These are phyloP conservation scores for Cotesia vestalis DNA, from an alignment of 1,140 invertebrate genomes.

Conservation along the genomic window DNA sequence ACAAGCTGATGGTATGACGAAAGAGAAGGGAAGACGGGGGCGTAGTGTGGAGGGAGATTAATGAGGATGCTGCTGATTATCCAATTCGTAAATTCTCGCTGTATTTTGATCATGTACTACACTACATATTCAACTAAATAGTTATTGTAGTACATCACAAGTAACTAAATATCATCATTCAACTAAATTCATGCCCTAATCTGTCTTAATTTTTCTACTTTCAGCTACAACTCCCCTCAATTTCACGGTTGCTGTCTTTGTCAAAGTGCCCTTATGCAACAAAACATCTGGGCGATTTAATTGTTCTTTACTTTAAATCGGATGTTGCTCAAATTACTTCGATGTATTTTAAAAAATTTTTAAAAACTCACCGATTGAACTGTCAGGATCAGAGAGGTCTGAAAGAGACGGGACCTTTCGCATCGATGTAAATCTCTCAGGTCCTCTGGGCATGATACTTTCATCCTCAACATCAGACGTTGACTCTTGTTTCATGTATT, in stretches of 20 bases:
- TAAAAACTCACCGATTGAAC: constrained; percentile 78
- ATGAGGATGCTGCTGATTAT: constrained; percentile 68
- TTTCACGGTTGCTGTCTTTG: too few species aligned
- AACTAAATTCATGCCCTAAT: constrained; percentile 45
- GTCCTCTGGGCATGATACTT: constrained; percentile 57
- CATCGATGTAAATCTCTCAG: constrained; percentile 69
- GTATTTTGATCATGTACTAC: constrained; percentile 62
- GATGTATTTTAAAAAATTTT: constrained; percentile 6
- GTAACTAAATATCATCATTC: constrained; percentile 15
- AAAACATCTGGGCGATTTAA: too few species aligned
- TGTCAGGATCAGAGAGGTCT: constrained; percentile 84
- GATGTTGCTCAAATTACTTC: too few species aligned
- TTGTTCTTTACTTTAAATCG: too few species aligned
- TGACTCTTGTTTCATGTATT: constrained; percentile 64
- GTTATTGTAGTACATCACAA: constrained; percentile 1
- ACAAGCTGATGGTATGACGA: constrained; percentile 17
- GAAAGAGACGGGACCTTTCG: constrained; percentile 86
- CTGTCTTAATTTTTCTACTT: constrained; percentile 6
- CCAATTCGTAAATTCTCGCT: constrained; percentile 68
- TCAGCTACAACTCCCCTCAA: too few species aligned
- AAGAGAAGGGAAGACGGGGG: constrained; percentile 59
- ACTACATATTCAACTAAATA: constrained; percentile 11
- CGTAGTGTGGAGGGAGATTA: constrained; percentile 60
- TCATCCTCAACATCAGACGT: constrained; percentile 64
- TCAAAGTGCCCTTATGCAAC: too few species aligned